Conservation (phyloP, 2,888 invertebrate species). For the Epistrophella euchroma region DNA sequence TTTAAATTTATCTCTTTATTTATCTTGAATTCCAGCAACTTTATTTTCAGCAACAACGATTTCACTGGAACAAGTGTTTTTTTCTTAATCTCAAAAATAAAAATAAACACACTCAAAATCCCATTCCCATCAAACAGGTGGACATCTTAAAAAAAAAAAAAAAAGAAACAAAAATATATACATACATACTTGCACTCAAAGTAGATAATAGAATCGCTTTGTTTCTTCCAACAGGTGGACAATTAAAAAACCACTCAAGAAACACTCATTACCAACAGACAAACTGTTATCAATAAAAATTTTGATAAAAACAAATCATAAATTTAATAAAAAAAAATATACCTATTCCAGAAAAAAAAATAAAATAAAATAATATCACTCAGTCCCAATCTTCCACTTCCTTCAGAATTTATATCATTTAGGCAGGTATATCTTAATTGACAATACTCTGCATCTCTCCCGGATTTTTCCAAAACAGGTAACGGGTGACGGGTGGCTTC, state of each 20-base stretch:
- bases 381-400: background rate
- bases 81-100: background rate
- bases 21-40: background rate
- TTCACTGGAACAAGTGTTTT: background rate
- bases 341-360: background rate
- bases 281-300: too few relatives aligned
- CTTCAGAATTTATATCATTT: background rate
- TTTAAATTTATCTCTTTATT: background rate
- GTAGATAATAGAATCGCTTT: background rate
- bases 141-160: background rate
- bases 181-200: background rate
- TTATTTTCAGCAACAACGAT: background rate
- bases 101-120: background rate
- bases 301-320: background rate
- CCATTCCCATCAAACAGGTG: background rate
- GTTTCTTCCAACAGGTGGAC: background rate
- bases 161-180: background rate
- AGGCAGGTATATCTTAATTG: slow-evolving; percentile 29
- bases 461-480: slow-evolving; percentile 45
- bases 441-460: slow-evolving; percentile 43
- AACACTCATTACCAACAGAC: too few relatives aligned
- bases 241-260: background rate
- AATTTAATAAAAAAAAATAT: background rate
- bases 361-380: background rate
- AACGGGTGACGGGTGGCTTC: background rate